Base-by-base conservation (phyloP, 2,797 vertebrate genomes). In the Molossus alvarezi region DNA sequence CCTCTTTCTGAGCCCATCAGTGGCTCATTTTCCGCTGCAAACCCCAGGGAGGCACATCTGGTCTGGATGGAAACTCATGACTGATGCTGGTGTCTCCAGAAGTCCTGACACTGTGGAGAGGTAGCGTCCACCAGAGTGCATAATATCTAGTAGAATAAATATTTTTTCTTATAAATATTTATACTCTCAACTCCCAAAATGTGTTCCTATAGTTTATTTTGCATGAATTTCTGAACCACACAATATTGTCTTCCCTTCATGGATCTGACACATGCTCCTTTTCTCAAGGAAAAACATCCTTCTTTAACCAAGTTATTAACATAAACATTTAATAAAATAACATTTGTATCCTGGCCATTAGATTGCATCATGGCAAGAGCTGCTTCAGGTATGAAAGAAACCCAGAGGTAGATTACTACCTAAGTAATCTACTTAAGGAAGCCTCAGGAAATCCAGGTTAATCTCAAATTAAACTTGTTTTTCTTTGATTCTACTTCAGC, bases 301-400 rank as follows among this genome's bases (percentile, higher is more conserved):
- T 51, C 58, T 83, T 69, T 45, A 73, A 85, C 62, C 73, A 94
- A 65, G 1, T 72, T 77, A 88, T 65, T 89, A 88, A 45, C 41
- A 45, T 45, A 6, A 6, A 45, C 41, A 45, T 45, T 45, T 45
- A 45, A 45, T 45, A 45, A 86, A 89, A 92, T 65, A 41, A 80
- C 27, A 29, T 91, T 82, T 90, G 86, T 48, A 79, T 83, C 45
- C 75, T 51, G 65, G 75, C 12, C 62, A 93, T 89, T 92, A 57
- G 11, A 60, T 94, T 95, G 83, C 75, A 83, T 29, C 64, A 62
- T 2, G 18, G 76, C 67, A 88, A 53, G 88, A 20, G 5, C 45
- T 62, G 23, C 53, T 69, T 71, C 6, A 94, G 76, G 20, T 12
- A 48, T n/a, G 65, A 85, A 69, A 65, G 67, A 48, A 94, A 82